Base-by-base conservation (phyloP, 2,113 vertebrate species). In the Rhombomys opimus region DNA sequence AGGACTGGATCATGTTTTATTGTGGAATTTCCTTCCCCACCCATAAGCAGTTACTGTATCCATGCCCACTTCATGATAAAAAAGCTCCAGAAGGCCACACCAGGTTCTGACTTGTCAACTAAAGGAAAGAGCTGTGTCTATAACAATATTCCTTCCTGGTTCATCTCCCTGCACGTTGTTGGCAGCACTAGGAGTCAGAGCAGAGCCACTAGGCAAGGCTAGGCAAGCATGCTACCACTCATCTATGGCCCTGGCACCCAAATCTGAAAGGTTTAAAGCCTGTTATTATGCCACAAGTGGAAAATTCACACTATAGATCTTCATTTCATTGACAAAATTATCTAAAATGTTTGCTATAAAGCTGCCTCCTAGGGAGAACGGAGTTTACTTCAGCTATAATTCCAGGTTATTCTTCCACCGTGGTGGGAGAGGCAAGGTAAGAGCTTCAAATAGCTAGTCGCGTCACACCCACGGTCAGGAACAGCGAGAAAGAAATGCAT, bases 11-110 rank as follows among this genome's bases (percentile, higher is more conserved):
- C 0, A 0, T 89, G 75, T 76, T 96, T 96, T 93, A 50, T 86
- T 97, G 84, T 46, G 84, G 90, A 87, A 77, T 95, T 80, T 87
- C 86, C 9, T 35, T 85, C 72, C 68, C 76, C 57, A 32, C 63
- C 92, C 94, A 84, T 76, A 89, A 93, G 61, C 63, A 5, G 35
- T 68, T 23, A 46, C 30, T 86, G 52, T 52, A 92, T 18, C 46
- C 65, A 13, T 20, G 59, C 17, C 23, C 3, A 50, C 76, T 82
- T 30, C 7, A 0, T 5, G n/a, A 92, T 89, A 20, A 76, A 38
- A 38, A 22, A 22, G 38, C 32, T 63, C 65, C 7, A 4, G 2
- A 35, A n/a, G 76, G 68, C 27, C 70, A 38, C 65, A 2, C 22
- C 8, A 41, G 59, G 59, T 41, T 52, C 9, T 4, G 46, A 38